phyloP scores from a whole-genome alignment of 2,113 vertebrate species.

The Callipepla squamata region DNA sequence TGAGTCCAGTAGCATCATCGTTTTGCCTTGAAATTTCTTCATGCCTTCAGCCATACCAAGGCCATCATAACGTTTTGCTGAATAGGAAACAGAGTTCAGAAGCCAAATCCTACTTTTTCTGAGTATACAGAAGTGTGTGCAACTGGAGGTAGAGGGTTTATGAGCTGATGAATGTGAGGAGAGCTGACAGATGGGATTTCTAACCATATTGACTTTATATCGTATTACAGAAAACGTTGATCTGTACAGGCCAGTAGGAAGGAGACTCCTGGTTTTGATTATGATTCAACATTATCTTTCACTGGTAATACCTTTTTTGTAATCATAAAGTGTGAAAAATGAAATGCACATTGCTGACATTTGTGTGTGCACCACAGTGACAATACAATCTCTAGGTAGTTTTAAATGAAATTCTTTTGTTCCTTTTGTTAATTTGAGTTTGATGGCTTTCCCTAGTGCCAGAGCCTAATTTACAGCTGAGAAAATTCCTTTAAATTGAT shows the following conservation, averaged over 20 bases:
- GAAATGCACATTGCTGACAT: constrained; percentile 22
- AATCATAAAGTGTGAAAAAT: constrained; percentile 42
- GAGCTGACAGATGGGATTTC: not conserved
- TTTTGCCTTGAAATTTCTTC: not conserved
- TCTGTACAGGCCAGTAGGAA: not conserved
- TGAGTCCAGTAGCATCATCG: not conserved
- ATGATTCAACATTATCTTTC: constrained; percentile 22
- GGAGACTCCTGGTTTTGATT: constrained; percentile 39
- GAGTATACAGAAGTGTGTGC: not conserved
- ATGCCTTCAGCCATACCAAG: not conserved
- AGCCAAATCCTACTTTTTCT: not conserved
- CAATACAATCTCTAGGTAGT: constrained; percentile 21
- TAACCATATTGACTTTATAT: not conserved
- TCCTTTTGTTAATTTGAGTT: constrained; percentile 60
- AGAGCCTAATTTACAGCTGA: constrained; percentile 45
- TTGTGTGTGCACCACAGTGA: not conserved
- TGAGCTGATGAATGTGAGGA: not conserved
- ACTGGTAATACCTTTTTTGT: constrained; percentile 42
- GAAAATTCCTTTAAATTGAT: constrained; percentile 53
- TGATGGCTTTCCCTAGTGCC: constrained; percentile 46
- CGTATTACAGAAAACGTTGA: not conserved
- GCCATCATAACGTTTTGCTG: rapidly evolving
- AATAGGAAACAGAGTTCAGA: not conserved
- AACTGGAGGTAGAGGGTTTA: not conserved
- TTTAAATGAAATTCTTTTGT: constrained; percentile 59